phyloP scores from a whole-genome alignment of 92 coral and sea anemone genomes.

The Hydrozoanthus gracilis region DNA sequence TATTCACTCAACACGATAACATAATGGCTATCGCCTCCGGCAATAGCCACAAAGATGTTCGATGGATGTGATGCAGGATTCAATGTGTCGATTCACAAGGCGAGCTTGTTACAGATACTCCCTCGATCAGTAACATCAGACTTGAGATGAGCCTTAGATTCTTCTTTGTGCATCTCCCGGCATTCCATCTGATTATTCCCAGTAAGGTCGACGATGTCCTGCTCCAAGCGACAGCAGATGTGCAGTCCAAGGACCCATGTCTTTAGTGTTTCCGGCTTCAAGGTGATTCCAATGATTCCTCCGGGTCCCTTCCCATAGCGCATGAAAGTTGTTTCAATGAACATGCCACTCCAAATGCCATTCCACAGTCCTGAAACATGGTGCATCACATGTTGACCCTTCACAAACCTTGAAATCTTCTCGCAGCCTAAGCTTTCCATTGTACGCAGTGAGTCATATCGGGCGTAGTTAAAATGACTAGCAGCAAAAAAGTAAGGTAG shows the following conservation, averaged over 20 bases:
- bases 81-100: slow-evolving; percentile 68
- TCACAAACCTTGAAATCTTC: slow-evolving; percentile 61
- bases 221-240: slow-evolving; percentile 64
- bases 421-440: slow-evolving; percentile 56
- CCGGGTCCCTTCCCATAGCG: slow-evolving; percentile 67
- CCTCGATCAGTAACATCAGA: slow-evolving; percentile 62
- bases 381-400: slow-evolving; percentile 58
- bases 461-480: slow-evolving; percentile 68
- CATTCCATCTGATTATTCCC: slow-evolving; percentile 33
- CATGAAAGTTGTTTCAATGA: slow-evolving; percentile 65
- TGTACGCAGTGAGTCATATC: slow-evolving; percentile 61
- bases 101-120: slow-evolving; percentile 54
- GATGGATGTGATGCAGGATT: slow-evolving; percentile 62
- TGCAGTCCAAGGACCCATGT: slow-evolving; percentile 78
- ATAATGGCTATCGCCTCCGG: too few species aligned
- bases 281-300: slow-evolving; percentile 69
- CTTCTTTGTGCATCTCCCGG: slow-evolving; percentile 69
- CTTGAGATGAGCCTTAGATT: slow-evolving; percentile 50
- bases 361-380: slow-evolving; percentile 74
- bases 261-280: slow-evolving; percentile 69
- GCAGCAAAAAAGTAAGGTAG: slow-evolving; percentile 70
- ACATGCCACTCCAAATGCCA: slow-evolving; percentile 75
- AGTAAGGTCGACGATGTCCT: slow-evolving; percentile 39
- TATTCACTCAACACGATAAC: too few species aligned
- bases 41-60: too few species aligned